phyloP scores from a whole-genome alignment of 2,888 invertebrate genomes.

The Euproctis similis region DNA sequence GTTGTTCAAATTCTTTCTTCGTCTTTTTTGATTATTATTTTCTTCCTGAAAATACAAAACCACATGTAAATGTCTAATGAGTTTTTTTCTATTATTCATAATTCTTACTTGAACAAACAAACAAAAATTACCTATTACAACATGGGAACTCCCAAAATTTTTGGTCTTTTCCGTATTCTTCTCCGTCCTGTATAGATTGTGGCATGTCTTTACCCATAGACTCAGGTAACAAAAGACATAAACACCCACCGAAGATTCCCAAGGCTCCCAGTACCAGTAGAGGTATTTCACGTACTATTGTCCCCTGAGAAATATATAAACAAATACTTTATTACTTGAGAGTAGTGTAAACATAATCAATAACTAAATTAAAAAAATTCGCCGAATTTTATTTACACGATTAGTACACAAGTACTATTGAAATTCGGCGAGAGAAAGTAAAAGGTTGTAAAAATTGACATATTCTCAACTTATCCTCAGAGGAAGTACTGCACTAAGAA shows the following conservation, averaged over 20 bases:
- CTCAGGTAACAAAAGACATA: conserved; percentile 87
- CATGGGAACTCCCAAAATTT: conserved; percentile 89
- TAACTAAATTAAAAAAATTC: no score
- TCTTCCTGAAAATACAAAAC: neutral
- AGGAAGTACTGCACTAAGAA: no score
- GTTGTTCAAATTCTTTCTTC: neutral
- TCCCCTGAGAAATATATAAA: conserved; percentile 73
- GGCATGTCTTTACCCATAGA: conserved; percentile 89
- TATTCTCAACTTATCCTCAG: no score
- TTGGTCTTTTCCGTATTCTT: conserved; percentile 87
- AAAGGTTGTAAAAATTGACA: no score
- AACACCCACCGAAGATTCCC: conserved; percentile 83
- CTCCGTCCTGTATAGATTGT: conserved; percentile 89
- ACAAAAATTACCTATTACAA: conserved; percentile 43
- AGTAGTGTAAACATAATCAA: no score
- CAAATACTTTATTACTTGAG: no score
- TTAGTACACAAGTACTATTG: no score
- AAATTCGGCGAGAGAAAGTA: no score
- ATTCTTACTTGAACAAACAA: no score
- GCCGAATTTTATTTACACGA: no score
- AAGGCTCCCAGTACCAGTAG: conserved; percentile 84
- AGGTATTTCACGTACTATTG: conserved; percentile 82
- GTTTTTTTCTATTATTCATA: no score
- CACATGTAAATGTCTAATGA: no score
- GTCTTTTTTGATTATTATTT: neutral